A percentile compares a stretch with the other conserved stretches of the same genome.
These are phyloP conservation scores for Siphamia tubifer DNA, from an alignment of 2,113 vertebrate species.

Conservation along the genomic window DNA sequence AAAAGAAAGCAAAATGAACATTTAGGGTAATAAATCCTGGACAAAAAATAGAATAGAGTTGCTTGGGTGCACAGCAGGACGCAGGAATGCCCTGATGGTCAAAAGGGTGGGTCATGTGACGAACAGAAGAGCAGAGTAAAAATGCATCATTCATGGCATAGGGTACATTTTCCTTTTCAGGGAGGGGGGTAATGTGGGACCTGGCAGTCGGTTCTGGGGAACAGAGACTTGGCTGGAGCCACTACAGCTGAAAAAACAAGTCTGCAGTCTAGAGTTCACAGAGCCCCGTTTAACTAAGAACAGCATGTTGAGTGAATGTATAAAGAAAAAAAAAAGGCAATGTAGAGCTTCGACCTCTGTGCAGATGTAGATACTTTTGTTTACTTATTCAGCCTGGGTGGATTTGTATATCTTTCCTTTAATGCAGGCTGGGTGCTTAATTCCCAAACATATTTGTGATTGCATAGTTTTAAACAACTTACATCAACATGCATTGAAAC, in stretches of 20 bases:
- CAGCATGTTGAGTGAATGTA: background rate
- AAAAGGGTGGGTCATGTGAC: background rate
- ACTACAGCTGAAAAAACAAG: constrained; percentile 60
- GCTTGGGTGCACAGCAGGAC: background rate
- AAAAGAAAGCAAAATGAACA: background rate
- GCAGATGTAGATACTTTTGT: too few relatives aligned
- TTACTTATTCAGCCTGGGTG: too few relatives aligned
- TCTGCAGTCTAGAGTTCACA: background rate
- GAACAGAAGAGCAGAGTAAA: constrained; percentile 3
- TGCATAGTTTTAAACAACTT: too few relatives aligned
- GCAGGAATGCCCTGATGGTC: background rate
- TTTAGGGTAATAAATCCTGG: background rate
- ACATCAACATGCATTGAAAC: constrained; percentile 24
- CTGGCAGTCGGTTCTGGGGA: constrained; percentile 6
- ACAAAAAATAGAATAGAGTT: constrained; percentile 5
- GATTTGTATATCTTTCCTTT: too few relatives aligned
- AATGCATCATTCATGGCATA: constrained; percentile 23
- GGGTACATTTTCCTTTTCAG: constrained; percentile 1
- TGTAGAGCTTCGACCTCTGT: background rate
- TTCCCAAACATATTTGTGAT: background rate
- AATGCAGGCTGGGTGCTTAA: too few relatives aligned
- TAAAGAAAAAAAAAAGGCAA: background rate
- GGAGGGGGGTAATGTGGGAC: background rate
- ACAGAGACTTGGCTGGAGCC: constrained; percentile 33
- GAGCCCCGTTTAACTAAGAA: background rate